Percentiles rank a stretch among this genome's conserved stretches.
phyloP scores from a whole-genome alignment of 2,888 invertebrate genomes.

The Clepsis dumicolana region DNA sequence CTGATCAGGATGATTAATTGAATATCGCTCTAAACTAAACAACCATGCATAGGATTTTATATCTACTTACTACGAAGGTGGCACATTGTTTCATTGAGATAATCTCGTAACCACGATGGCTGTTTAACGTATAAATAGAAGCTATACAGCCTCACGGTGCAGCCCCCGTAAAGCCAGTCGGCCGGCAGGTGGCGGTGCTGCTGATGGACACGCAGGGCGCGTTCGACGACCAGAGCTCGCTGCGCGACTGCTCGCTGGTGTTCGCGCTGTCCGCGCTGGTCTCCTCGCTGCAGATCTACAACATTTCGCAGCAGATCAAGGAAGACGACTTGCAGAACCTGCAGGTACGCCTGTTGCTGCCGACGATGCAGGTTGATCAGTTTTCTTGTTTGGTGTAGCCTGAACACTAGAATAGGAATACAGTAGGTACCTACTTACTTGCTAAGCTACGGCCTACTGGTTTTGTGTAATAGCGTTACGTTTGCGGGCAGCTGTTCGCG shows the following conservation, averaged over 20 bases:
- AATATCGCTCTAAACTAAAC: too few relatives aligned
- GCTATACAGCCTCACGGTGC: too few relatives aligned
- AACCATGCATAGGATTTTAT: too few relatives aligned
- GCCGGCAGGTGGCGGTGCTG: slow-evolving; percentile 89
- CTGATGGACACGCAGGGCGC: slow-evolving; percentile 97
- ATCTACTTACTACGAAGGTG: too few relatives aligned
- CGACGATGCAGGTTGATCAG: not conserved
- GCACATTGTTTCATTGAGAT: too few relatives aligned
- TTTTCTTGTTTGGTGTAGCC: too few relatives aligned
- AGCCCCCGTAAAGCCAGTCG: too few relatives aligned
- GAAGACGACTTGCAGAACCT: slow-evolving; percentile 97
- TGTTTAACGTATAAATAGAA: too few relatives aligned
- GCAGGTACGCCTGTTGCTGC: slow-evolving; percentile 77
- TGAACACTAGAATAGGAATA: too few relatives aligned
- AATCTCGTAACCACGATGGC: too few relatives aligned
- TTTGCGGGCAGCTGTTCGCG: slow-evolving; percentile 92
- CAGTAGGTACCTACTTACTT: too few relatives aligned
- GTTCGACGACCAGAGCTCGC: slow-evolving; percentile 97
- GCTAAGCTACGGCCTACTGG: not conserved
- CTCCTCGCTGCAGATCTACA: slow-evolving; percentile 96
- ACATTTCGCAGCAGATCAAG: slow-evolving; percentile 95
- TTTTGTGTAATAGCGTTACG: slow-evolving; percentile 87
- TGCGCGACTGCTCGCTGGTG: slow-evolving; percentile 94
- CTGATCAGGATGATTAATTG: too few relatives aligned
- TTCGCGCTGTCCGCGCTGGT: slow-evolving; percentile 93